Evolutionary conservation across 2,888 invertebrate species (phyloP).

Genomic region (Protodeltote pygarga): DNA sequence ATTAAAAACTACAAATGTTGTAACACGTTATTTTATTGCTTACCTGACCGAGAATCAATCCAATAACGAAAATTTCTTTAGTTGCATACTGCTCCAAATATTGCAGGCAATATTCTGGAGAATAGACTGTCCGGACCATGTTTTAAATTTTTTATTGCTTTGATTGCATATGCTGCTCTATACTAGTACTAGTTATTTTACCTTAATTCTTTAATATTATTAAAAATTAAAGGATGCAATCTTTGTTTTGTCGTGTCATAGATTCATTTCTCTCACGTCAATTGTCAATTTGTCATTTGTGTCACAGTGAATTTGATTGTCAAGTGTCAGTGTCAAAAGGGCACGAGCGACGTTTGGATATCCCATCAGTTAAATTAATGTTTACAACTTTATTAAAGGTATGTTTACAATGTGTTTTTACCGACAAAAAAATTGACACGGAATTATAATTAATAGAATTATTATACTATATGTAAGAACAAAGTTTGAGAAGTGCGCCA

Average conservation of each 20-base stretch:
- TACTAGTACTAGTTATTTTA: not conserved
- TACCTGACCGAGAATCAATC: conserved; percentile 94
- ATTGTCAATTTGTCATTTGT: conserved; percentile 8
- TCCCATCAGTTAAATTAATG: no score
- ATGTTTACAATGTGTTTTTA: no score
- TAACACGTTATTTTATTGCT: no score
- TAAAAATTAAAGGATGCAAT: conserved; percentile 7
- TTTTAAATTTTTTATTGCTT: conserved; percentile 42
- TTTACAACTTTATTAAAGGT: no score
- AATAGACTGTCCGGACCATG: conserved; percentile 90
- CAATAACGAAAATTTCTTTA: conserved; percentile 89
- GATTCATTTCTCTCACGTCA: not conserved
- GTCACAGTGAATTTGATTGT: no score
- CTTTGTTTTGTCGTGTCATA: conserved; percentile 46
- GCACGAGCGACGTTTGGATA: no score
- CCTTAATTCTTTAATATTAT: conserved; percentile 12
- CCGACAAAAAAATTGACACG: no score
- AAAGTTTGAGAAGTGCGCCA: no score
- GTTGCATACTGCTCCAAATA: conserved; percentile 89
- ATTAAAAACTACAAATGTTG: no score
- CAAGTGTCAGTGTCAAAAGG: no score
- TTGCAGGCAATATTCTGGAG: conserved; percentile 89
- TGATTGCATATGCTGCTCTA: conserved; percentile 8
- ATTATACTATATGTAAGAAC: no score
- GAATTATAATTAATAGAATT: no score